A percentile compares a stretch with the other conserved stretches of the same genome.
Evolutionary conservation across 2,113 vertebrate species (phyloP).

Genomic region (Pachypanchax playfairii): DNA sequence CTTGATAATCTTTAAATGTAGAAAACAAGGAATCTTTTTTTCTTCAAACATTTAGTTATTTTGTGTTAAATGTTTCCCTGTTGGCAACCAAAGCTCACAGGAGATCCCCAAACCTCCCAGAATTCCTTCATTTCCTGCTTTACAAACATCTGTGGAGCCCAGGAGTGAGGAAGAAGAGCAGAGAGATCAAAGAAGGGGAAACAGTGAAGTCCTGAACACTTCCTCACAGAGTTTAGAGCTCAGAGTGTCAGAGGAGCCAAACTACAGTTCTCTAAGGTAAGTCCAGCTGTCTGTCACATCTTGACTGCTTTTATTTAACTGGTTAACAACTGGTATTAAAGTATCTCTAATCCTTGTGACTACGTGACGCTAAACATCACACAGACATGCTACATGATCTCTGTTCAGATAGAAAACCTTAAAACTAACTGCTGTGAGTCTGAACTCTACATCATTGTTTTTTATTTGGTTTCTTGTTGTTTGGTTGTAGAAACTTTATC

Average conservation of each 20-base stretch:
- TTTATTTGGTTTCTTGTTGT: too few species aligned
- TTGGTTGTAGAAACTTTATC: too few species aligned
- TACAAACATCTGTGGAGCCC: slow-evolving; percentile 15
- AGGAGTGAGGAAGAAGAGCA: background rate
- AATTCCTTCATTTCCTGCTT: background rate
- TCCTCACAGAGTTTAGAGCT: slow-evolving; percentile 69
- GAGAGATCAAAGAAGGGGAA: slow-evolving; percentile 1
- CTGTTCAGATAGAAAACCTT: too few species aligned
- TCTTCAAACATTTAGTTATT: background rate
- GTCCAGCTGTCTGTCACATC: background rate
- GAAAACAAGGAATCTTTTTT: too few species aligned
- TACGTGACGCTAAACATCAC: too few species aligned
- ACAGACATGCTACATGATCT: too few species aligned
- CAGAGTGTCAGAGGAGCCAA: background rate
- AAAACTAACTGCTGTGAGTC: too few species aligned
- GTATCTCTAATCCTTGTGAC: too few species aligned
- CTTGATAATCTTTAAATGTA: too few species aligned
- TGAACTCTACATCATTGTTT: too few species aligned
- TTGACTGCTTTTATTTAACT: background rate
- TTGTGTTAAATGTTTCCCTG: background rate
- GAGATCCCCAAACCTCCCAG: slow-evolving; percentile 70
- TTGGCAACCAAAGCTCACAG: slow-evolving; percentile 79
- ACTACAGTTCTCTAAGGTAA: background rate
- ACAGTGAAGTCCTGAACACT: background rate
- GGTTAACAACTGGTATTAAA: background rate